These are phyloP conservation scores for Branchinecta lynchi DNA, from an alignment of 1,140 invertebrate genomes.

Conservation along the genomic window DNA sequence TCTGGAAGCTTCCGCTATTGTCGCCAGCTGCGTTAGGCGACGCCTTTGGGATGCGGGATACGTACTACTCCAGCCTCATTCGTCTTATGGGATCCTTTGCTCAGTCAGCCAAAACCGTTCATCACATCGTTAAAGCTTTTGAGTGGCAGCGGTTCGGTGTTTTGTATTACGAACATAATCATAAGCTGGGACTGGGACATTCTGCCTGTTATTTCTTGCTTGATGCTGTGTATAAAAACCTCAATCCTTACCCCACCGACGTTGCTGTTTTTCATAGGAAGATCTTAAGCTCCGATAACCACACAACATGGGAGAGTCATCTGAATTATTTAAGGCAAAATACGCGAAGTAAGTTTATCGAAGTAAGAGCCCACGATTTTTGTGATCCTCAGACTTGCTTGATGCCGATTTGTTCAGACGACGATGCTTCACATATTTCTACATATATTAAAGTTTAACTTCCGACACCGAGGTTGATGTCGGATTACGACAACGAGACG, in stretches of 20 bases:
- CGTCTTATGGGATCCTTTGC: conserved; percentile 60
- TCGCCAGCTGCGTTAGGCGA: conserved; percentile 68
- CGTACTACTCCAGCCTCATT: conserved; percentile 56
- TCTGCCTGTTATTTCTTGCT: conserved; percentile 56
- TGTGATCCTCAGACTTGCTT: too few species aligned
- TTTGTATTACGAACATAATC: conserved; percentile 49
- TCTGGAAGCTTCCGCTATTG: conserved; percentile 74
- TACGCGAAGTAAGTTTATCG: conserved; percentile 36
- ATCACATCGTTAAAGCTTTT: background rate
- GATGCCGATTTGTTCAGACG: too few species aligned
- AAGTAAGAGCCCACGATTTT: too few species aligned
- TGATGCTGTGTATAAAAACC: conserved; percentile 45
- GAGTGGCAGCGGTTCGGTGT: conserved; percentile 32
- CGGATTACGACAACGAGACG: too few species aligned
- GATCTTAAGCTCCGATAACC: background rate
- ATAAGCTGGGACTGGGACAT: conserved; percentile 38
- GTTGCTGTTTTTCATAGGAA: conserved; percentile 1
- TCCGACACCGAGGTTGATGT: too few species aligned
- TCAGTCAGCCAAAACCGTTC: background rate
- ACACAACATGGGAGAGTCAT: conserved; percentile 12
- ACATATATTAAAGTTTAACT: too few species aligned
- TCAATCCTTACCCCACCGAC: conserved; percentile 36
- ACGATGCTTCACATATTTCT: too few species aligned
- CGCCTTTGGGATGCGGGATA: conserved; percentile 49
- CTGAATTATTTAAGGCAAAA: conserved; percentile 19